Evolutionary conservation across 2,888 invertebrate species (phyloP).

Genomic region (Cheilosia soror): DNA sequence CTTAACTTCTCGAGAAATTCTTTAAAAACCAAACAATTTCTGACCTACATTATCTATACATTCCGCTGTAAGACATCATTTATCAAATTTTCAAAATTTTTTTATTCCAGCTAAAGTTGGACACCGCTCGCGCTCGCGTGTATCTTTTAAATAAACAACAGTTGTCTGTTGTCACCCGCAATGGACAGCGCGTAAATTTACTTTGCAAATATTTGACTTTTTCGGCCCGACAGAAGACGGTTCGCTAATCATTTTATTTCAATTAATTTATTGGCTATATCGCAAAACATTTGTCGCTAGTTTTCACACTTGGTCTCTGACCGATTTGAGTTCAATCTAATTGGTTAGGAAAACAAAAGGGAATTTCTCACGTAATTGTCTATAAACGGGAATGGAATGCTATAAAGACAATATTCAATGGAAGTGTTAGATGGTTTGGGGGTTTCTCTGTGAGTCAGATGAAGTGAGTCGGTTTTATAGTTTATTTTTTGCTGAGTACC

Average conservation of each 20-base stretch:
- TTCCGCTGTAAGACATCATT: background rate
- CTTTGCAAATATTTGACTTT: constrained; percentile 16
- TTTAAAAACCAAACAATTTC: background rate
- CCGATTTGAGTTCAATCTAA: constrained; percentile 10
- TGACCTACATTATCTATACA: background rate
- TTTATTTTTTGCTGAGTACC: background rate
- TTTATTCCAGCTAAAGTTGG: background rate
- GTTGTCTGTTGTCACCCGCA: background rate
- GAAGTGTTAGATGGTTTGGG: background rate
- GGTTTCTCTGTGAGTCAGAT: background rate
- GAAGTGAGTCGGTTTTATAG: background rate
- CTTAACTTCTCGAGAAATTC: background rate
- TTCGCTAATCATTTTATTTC: constrained; percentile 1
- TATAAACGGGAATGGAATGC: constrained; percentile 8
- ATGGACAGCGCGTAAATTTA: constrained; percentile 13
- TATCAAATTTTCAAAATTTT: background rate
- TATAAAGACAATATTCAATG: background rate
- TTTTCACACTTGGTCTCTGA: background rate
- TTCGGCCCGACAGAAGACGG: background rate
- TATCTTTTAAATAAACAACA: constrained; percentile 1
- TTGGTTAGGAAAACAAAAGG: constrained; percentile 17
- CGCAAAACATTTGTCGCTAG: background rate
- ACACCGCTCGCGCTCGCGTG: too few relatives aligned
- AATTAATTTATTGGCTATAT: constrained; percentile 14
- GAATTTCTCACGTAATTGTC: constrained; percentile 13